Evolutionary conservation across 2,113 vertebrate species (phyloP).

Genomic region (Chunga burmeisteri): DNA sequence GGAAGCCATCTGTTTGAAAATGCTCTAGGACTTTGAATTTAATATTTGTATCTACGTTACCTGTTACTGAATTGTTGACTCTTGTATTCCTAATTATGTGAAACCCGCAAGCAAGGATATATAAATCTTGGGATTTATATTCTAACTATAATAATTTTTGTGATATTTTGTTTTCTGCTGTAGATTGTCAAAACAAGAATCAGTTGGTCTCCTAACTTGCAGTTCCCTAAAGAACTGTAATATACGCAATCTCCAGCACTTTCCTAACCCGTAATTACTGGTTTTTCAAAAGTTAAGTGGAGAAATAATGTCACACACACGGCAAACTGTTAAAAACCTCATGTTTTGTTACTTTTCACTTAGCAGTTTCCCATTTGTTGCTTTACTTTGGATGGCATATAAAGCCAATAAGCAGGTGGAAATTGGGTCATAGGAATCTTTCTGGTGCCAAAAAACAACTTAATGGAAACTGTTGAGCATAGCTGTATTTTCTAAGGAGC

Average conservation of each 20-base stretch:
- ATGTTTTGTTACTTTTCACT: neutral
- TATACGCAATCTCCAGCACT: neutral
- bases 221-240: neutral
- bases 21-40: neutral
- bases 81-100: neutral
- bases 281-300: neutral
- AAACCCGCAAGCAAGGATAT: neutral
- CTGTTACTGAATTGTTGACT: neutral
- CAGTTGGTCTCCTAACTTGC: accelerated
- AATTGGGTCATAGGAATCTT: conserved; percentile 47
- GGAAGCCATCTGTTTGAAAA: neutral
- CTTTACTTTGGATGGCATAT: neutral
- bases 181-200: neutral
- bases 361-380: neutral
- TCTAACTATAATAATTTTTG: neutral
- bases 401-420: conserved; percentile 42
- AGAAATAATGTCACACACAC: neutral
- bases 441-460: conserved; percentile 18
- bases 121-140: neutral
- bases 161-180: neutral
- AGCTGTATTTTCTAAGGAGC: conserved; percentile 22
- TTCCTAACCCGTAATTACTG: neutral
- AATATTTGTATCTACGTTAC: neutral
- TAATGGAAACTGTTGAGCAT: conserved; percentile 35
- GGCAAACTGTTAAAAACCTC: neutral